A percentile compares a stretch with the other conserved stretches of the same genome.
Evolutionary conservation across 2,113 vertebrate genomes (phyloP).

Genomic region (Myiagra hebetior): DNA sequence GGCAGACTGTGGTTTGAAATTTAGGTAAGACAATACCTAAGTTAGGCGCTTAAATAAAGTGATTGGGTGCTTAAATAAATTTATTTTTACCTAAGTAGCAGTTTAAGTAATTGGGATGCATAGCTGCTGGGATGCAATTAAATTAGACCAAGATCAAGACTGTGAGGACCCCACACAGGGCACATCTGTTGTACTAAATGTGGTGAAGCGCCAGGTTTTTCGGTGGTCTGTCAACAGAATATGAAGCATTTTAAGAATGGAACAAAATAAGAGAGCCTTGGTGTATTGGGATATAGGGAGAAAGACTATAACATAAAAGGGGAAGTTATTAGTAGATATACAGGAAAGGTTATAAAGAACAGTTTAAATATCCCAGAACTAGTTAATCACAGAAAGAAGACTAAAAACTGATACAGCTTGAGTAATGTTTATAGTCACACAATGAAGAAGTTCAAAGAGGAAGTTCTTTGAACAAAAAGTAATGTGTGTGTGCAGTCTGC

Average conservation of each 20-base stretch:
- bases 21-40: neutral
- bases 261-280: neutral
- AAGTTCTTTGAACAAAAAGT: neutral
- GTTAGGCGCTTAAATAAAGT: neutral
- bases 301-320: neutral
- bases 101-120: neutral
- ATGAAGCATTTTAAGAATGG: neutral
- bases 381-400: neutral
- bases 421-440: neutral
- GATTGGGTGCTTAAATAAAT: neutral
- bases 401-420: neutral
- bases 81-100: neutral
- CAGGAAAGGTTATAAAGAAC: neutral
- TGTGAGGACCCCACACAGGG: neutral
- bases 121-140: neutral
- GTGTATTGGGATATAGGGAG: neutral
- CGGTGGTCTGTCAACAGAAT: neutral
- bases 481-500: neutral
- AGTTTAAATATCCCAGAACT: neutral
- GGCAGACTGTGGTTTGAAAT: neutral
- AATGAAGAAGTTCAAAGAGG: neutral
- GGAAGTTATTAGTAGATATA: neutral
- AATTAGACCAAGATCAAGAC: neutral
- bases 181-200: neutral
- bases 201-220: neutral